A percentile compares a stretch with the other conserved stretches of the same genome.
Conservation (phyloP, 2,888 invertebrate species). For the Cheilosia urbana region DNA sequence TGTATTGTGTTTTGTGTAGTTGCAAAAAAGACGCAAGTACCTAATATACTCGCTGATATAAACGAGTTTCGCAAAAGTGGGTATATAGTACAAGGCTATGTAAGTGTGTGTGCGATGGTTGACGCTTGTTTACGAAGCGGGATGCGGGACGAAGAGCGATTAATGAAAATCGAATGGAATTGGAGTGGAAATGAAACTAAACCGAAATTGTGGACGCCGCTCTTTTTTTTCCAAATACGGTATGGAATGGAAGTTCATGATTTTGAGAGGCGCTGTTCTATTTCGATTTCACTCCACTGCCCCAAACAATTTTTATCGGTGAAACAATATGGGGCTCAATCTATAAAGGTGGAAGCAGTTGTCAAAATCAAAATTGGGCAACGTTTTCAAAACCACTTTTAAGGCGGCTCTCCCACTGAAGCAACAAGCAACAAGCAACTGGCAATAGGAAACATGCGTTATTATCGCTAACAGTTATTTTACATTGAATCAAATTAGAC, state of each 20-base stretch:
- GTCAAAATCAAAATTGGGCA: background rate
- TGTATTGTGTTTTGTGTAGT: background rate
- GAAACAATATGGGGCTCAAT: background rate
- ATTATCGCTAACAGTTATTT: too few relatives aligned
- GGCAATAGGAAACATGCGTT: too few relatives aligned
- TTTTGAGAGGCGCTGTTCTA: background rate
- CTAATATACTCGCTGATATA: conserved; percentile 3
- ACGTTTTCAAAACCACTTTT: too few relatives aligned
- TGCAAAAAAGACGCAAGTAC: background rate
- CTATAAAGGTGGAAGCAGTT: background rate
- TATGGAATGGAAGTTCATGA: conserved; percentile 4
- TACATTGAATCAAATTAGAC: too few relatives aligned
- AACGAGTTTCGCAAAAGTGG: conserved; percentile 38
- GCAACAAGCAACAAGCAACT: too few relatives aligned
- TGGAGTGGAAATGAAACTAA: conserved; percentile 26
- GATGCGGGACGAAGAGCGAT: background rate
- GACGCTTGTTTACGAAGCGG: conserved; percentile 16
- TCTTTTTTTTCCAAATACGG: conserved; percentile 27
- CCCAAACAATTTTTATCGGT: background rate
- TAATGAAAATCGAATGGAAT: background rate
- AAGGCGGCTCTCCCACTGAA: too few relatives aligned
- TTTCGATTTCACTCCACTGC: background rate
- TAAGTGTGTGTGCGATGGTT: conserved; percentile 13
- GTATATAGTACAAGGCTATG: conserved; percentile 46
- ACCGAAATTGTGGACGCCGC: conserved; percentile 33